Base-by-base conservation (phyloP, 2,888 invertebrate species). In the Erannis defoliaria region DNA sequence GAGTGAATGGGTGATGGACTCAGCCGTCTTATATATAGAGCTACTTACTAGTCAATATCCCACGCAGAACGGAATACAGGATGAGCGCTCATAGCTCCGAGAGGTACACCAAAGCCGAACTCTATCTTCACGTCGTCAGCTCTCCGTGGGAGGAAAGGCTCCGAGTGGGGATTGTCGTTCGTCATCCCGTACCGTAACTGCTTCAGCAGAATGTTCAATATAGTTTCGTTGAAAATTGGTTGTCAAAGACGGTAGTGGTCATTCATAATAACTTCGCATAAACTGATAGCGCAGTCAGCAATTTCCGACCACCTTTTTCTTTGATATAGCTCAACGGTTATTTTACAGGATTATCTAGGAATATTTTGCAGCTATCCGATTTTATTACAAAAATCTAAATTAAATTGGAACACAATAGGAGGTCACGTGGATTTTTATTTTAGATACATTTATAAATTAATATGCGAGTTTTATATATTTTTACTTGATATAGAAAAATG, bases 121-220 rank as follows among this genome's bases (percentile, higher is more conserved):
- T 94, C 94, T 33, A 94, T 86, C 78, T 94, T 94, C 64, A 94
- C 91, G 53, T 94, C 93, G 38, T 94, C 94, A 2, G 90, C 76
- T 9, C 86, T 78, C 18, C 84, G 68, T 18, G 81, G 74, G 89
- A 89, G 87, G 19, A 88, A 83, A 16, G 51, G 40, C 12, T 53
- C 51, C 26, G 61, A 61, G 10, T 33, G 8, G 71, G 68, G 78
- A 62, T 80, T 75, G 45, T 88, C 89, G 64, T 89, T 89, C 38
- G 89, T 86, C 91, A 91, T 91, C 48, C 54, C 74, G 19, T 16
- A 12, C 14, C 26, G 14, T 16, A 9, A 6, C 23, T 45, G 26
- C 26, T 45, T 9, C 3, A 5, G 18, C 2, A 6, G 23, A 9
- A 42, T 8, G 14, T 43, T n/a, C 23, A 23, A n/a, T 12, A 21